Base-by-base conservation (phyloP, 2,113 vertebrate genomes). In the Cinclus mexicanus region DNA sequence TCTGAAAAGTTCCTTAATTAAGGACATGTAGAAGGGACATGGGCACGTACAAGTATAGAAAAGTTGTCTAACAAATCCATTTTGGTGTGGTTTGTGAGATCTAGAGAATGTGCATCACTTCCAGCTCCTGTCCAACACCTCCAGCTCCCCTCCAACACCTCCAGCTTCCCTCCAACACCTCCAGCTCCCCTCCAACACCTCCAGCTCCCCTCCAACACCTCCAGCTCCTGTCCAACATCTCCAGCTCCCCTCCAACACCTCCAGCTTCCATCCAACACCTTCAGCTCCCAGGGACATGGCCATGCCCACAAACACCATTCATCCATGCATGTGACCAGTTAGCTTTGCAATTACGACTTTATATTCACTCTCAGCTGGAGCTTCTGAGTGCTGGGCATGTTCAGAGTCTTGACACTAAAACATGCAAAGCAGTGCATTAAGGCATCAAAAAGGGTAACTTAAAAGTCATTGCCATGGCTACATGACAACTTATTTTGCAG, bases 391-490 rank as follows among this genome's bases (percentile, higher is more conserved):
- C 75, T 52, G 75, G 81, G 63, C 79, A 68, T 24, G 22, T 88
- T 59, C 59, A 20, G 64, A 87, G 60, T 33, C 61, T 41, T 64
- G 93, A 71, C 90, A 64, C 90, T 35, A 46, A 75, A 81, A 71
- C 85, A 56, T n/a, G 60, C 85, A 86, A 80, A 94, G 76, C 83
- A 29, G 72, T 52, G 80, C 90, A 90, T 78, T 83, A 93, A 92
- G 80, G 90, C 90, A 89, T 78, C 95, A 83, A 79, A 96, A 84
- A 89, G 80, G 86, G 94, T 47, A 90, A 81, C 79, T 81, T 71
- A 95, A 81, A 96, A 96, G 96, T 83, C 94, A 97, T 96, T 87
- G 92, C 96, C 92, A 96, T 95, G 93, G 90, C 85, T 96, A 96
- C 92, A 2, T 89, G 93, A 92, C 90, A 96, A 96, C 93, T 94